Conservation (phyloP, 2,113 vertebrate species). For the Gopherus evgoodei region DNA sequence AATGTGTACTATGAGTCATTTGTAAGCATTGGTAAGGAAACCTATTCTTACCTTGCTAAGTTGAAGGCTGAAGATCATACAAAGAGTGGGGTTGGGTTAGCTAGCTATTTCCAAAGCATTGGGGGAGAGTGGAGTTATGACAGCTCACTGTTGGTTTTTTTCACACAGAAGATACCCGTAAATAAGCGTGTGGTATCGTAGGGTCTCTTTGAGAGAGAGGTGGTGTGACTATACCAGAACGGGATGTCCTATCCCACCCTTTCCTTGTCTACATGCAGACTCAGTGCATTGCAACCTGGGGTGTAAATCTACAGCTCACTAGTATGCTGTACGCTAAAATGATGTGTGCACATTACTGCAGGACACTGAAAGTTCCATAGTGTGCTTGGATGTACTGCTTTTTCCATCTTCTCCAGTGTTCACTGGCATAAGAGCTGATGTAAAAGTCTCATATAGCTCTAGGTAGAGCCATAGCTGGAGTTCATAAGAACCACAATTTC, state of each 20-base stretch:
- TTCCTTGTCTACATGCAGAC: not conserved
- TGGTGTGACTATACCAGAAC: not conserved
- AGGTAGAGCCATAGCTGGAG: not conserved
- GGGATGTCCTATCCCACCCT: not conserved
- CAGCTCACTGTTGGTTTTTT: not conserved
- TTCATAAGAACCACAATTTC: rapidly evolving
- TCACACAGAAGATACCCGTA: not conserved
- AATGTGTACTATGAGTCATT: not conserved
- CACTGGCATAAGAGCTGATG: not conserved
- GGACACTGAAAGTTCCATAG: not conserved
- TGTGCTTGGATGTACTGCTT: not conserved
- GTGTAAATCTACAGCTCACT: not conserved
- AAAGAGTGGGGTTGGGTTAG: not conserved
- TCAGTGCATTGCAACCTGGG: not conserved
- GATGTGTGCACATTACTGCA: not conserved
- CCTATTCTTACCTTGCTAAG: rapidly evolving
- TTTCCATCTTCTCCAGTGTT: not conserved
- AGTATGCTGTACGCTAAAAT: not conserved
- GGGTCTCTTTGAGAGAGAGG: not conserved
- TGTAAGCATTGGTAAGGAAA: not conserved
- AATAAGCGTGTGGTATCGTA: not conserved
- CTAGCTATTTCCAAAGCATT: not conserved
- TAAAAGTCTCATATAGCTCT: not conserved
- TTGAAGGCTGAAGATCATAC: not conserved
- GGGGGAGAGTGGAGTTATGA: not conserved